A percentile compares a stretch with the other conserved stretches of the same genome.
Conservation (phyloP, 2,888 invertebrate species). For the Plebejus anna region DNA sequence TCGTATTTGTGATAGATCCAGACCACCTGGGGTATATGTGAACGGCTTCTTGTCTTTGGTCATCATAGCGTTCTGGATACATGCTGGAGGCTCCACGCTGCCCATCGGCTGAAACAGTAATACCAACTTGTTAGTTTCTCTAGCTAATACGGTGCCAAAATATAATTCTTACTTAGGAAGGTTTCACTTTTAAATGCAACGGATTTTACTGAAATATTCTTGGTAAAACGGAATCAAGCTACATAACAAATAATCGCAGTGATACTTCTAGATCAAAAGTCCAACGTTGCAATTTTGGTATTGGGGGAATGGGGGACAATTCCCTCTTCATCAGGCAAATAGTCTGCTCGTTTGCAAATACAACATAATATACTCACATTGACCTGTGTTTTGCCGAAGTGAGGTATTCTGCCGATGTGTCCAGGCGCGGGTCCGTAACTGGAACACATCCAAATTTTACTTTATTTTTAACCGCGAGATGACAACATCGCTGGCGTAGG, state of each 20-base stretch:
- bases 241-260: no score
- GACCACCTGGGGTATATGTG: conserved; percentile 96
- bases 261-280: no score
- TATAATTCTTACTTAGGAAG: background rate
- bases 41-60: conserved; percentile 98
- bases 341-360: background rate
- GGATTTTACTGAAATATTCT: background rate
- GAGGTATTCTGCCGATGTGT: conserved; percentile 73
- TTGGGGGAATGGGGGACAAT: no score
- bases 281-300: no score
- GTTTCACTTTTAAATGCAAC: background rate
- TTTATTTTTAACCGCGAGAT: conserved; percentile 63
- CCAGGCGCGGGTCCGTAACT: conserved; percentile 65
- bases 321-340: background rate
- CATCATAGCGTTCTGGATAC: conserved; percentile 96
- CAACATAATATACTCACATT: conserved; percentile 57
- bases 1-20: conserved; percentile 93
- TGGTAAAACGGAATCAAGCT: no score
- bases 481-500: conserved; percentile 44
- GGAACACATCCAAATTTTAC: conserved; percentile 64
- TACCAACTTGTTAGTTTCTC: background rate
- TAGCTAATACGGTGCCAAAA: background rate
- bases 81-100: conserved; percentile 87
- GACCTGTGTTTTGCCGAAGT: conserved; percentile 71
- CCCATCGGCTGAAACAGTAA: conserved; percentile 68